Evolutionary conservation across 37 sponge, comb jelly and placozoan species (phyloP).

Genomic region (Geodia barretti): DNA sequence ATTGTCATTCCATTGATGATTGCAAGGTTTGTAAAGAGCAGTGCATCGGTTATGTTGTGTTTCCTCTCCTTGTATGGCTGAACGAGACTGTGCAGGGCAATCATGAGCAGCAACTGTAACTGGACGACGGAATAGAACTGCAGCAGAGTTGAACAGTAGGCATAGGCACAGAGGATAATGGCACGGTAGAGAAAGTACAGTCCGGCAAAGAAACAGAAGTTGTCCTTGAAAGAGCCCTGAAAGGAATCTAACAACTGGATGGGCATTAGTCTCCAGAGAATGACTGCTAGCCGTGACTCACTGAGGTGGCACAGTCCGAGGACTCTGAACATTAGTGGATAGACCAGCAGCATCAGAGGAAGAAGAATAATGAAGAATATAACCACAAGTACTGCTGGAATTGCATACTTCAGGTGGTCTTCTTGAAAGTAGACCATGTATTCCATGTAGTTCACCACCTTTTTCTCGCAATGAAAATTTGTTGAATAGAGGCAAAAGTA

Average conservation of each 20-base stretch:
- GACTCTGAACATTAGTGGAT: not conserved
- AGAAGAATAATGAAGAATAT: not conserved
- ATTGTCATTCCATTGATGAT: conserved; percentile 14
- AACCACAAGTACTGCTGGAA: not conserved
- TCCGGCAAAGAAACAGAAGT: not conserved
- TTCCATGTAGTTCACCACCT: not conserved
- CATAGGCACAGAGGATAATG: not conserved
- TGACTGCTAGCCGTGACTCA: not conserved
- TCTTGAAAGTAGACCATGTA: not conserved
- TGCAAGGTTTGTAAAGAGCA: conserved; percentile 22
- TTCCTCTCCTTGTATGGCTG: conserved; percentile 27
- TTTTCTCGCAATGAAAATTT: not conserved
- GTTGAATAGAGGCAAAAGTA: not conserved
- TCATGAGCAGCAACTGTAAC: conserved; percentile 13
- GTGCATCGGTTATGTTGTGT: conserved; percentile 46
- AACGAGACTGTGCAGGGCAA: conserved; percentile 17
- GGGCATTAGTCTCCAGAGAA: not conserved
- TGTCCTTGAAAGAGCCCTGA: conserved; percentile 7
- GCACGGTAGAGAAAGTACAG: conserved; percentile 6
- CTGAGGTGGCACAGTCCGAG: not conserved
- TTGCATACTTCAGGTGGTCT: not conserved
- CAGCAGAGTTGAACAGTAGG: not conserved
- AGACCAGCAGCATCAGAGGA: conserved; percentile 1
- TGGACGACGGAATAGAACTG: not conserved
- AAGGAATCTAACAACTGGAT: not conserved